A percentile compares a stretch with the other conserved stretches of the same genome.
phyloP scores from a whole-genome alignment of 2,797 vertebrate genomes.

The Sciurus vulgaris region DNA sequence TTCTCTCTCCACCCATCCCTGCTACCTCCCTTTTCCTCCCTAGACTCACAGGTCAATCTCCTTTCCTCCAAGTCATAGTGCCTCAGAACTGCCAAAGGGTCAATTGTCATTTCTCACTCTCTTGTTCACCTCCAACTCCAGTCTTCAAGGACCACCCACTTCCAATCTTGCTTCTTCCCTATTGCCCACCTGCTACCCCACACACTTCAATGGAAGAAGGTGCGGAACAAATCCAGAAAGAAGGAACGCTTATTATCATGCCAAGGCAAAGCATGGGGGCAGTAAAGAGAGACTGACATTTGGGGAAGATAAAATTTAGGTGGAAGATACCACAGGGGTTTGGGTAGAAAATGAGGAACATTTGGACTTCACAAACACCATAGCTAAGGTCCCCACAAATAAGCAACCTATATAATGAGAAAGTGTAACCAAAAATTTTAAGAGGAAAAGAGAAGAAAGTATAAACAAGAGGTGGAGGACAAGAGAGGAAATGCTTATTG shows the following conservation, averaged over 20 bases:
- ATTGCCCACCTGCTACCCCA: not conserved
- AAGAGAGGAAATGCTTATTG: not conserved
- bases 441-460: slow-evolving; percentile 6
- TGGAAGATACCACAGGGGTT: not conserved
- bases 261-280: not conserved
- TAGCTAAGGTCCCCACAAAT: not conserved
- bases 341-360: not conserved
- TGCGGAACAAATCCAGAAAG: not conserved
- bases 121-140: not conserved
- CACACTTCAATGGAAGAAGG: not conserved
- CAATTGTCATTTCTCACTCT: not conserved
- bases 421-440: not conserved
- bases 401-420: slow-evolving; percentile 27
- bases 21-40: not conserved
- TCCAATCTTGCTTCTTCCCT: not conserved
- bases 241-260: not conserved
- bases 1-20: not conserved
- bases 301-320: not conserved
- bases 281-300: not conserved
- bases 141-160: not conserved
- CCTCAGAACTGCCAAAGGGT: not conserved
- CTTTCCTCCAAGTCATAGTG: slow-evolving; percentile 1
- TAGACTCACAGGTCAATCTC: not conserved
- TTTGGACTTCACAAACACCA: slow-evolving; percentile 26
- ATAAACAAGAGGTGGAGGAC: slow-evolving; percentile 24